These are phyloP conservation scores for Orthosia gothica DNA, from an alignment of 2,888 invertebrate genomes.

Conservation along the genomic window DNA sequence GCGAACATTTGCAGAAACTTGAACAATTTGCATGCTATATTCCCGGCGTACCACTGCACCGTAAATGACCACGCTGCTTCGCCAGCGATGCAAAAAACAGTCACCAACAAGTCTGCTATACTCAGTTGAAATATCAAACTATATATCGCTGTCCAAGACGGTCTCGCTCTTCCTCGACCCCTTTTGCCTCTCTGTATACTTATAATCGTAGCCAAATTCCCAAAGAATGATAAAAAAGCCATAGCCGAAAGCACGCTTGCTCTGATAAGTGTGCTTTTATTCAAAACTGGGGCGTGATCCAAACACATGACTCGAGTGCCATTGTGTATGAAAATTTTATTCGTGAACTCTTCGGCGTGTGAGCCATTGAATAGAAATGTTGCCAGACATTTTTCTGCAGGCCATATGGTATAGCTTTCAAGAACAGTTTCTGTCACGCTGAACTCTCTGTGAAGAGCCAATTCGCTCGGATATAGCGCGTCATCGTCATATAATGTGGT, in stretches of 20 bases:
- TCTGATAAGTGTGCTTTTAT: slow-evolving; percentile 92
- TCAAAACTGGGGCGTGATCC: slow-evolving; percentile 94
- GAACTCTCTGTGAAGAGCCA: slow-evolving; percentile 76
- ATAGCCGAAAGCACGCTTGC: slow-evolving; percentile 93
- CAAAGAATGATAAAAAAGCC: slow-evolving; percentile 94
- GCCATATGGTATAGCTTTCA: slow-evolving; percentile 76
- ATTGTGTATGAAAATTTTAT: slow-evolving; percentile 78
- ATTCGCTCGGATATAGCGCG: slow-evolving; percentile 73
- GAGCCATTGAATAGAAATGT: slow-evolving; percentile 78
- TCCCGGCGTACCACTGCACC: slow-evolving; percentile 96
- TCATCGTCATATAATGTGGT: slow-evolving; percentile 86
- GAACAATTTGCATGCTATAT: slow-evolving; percentile 94
- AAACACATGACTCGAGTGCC: slow-evolving; percentile 86
- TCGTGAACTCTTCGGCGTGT: slow-evolving; percentile 73
- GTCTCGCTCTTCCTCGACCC: slow-evolving; percentile 90
- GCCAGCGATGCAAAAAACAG: slow-evolving; percentile 95
- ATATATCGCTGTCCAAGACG: slow-evolving; percentile 94
- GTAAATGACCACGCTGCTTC: slow-evolving; percentile 96
- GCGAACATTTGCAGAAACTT: slow-evolving; percentile 96
- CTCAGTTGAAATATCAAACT: slow-evolving; percentile 95
- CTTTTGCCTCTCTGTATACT: slow-evolving; percentile 93
- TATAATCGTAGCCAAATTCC: slow-evolving; percentile 95
- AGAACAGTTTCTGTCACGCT: slow-evolving; percentile 69
- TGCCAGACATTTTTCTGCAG: slow-evolving; percentile 83
- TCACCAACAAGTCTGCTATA: slow-evolving; percentile 95